Conservation (phyloP, 2,113 vertebrate species). For the Cichladusa arquata region DNA sequence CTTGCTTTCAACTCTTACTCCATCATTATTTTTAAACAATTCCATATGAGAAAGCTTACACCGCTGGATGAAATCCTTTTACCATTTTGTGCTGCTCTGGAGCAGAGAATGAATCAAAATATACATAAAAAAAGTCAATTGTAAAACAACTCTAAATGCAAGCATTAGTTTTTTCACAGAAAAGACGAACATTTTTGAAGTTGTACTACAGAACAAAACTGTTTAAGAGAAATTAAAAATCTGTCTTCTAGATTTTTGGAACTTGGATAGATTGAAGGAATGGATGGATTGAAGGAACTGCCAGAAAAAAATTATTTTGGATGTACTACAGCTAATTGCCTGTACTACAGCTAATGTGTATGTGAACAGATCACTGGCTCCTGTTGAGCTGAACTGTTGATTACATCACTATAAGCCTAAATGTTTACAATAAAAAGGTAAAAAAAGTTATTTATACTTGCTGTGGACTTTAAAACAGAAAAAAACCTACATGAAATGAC, state of each 20-base stretch:
- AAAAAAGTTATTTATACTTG: slow-evolving; percentile 58
- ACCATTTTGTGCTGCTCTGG: neutral
- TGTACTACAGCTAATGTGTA: slow-evolving; percentile 40
- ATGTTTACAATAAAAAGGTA: slow-evolving; percentile 67
- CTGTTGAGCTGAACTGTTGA: slow-evolving; percentile 62
- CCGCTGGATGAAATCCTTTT: slow-evolving; percentile 26
- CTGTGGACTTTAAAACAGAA: neutral
- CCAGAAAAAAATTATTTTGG: slow-evolving; percentile 43
- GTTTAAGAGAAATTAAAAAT: neutral
- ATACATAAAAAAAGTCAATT: slow-evolving; percentile 12
- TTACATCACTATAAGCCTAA: slow-evolving; percentile 58
- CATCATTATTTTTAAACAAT: slow-evolving; percentile 47
- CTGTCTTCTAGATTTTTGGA: neutral
- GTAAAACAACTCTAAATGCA: slow-evolving; percentile 7
- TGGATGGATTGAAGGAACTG: neutral
- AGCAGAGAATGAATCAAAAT: slow-evolving; percentile 45
- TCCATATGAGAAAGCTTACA: slow-evolving; percentile 57
- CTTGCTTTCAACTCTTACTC: neutral
- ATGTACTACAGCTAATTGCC: too few relatives aligned
- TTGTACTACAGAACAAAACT: neutral
- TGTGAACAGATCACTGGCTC: slow-evolving; percentile 41
- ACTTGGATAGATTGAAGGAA: neutral
- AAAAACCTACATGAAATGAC: neutral
- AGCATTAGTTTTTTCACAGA: neutral
- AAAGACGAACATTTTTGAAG: neutral